phyloP scores from a whole-genome alignment of 2,113 vertebrate genomes.

The Anthoscopus minutus region DNA sequence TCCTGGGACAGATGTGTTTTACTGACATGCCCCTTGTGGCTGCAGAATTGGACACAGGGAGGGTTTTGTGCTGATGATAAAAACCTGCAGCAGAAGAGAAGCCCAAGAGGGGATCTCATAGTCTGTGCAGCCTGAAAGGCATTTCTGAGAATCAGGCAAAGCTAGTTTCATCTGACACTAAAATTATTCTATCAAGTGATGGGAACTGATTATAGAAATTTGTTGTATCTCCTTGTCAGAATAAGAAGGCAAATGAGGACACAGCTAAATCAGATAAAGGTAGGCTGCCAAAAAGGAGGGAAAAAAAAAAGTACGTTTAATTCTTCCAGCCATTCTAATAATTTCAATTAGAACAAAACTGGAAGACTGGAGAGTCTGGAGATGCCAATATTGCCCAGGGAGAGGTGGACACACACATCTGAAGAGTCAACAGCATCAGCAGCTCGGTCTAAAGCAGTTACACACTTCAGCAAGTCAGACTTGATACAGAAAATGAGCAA shows the following conservation, averaged over 20 bases:
- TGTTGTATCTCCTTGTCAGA: conserved; percentile 24
- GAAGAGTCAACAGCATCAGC: not conserved
- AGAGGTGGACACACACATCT: not conserved
- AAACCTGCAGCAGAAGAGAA: not conserved
- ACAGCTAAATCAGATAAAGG: conserved; percentile 26
- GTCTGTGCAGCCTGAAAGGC: not conserved
- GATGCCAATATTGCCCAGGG: not conserved
- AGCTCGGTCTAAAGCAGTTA: not conserved
- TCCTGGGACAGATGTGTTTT: not conserved
- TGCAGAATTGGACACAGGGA: not conserved
- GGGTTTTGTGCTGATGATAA: not conserved
- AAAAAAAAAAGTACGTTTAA: not conserved
- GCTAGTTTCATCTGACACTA: not conserved
- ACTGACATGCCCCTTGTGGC: not conserved
- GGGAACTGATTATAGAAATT: conserved; percentile 39
- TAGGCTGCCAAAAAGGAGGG: not conserved
- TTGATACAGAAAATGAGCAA: not conserved
- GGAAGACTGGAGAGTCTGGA: not conserved
- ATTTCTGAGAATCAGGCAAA: not conserved
- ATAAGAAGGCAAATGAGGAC: conserved; percentile 31
- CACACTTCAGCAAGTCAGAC: not conserved
- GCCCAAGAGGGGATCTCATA: not conserved
- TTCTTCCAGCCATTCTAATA: not conserved
- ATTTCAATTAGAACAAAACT: not conserved
- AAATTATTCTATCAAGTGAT: conserved; percentile 26